Evolutionary conservation across 2,888 invertebrate species (phyloP).

Genomic region (Synanthedon tipuliformis): DNA sequence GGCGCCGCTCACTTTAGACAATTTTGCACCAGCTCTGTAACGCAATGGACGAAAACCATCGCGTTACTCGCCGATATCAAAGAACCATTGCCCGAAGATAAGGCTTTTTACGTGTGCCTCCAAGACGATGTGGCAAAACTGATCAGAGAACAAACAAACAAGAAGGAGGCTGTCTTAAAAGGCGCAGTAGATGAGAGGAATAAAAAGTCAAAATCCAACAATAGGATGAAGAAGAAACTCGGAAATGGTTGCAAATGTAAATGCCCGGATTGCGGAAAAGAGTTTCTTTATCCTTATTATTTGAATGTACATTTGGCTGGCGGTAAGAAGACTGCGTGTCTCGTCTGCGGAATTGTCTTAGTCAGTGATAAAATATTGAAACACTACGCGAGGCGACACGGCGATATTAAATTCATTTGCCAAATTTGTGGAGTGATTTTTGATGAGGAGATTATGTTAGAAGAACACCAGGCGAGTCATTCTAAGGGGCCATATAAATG

Average conservation of each 20-base stretch:
- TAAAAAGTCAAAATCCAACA: slow-evolving; percentile 3
- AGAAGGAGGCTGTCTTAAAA: slow-evolving; percentile 15
- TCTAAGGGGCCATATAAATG: slow-evolving; percentile 20
- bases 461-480: slow-evolving; percentile 24
- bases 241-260: slow-evolving; percentile 6
- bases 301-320: slow-evolving; percentile 39
- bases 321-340: slow-evolving; percentile 30
- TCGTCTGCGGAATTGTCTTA: slow-evolving; percentile 25
- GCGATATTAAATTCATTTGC: slow-evolving; percentile 19
- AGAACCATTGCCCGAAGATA: slow-evolving; percentile 18
- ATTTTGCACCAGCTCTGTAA: slow-evolving; percentile 28
- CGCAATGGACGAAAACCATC: slow-evolving; percentile 30
- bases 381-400: slow-evolving; percentile 30
- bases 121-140: slow-evolving; percentile 16
- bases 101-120: slow-evolving; percentile 30
- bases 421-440: slow-evolving; percentile 31
- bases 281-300: slow-evolving; percentile 20
- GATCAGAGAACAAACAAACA: slow-evolving; percentile 19
- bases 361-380: slow-evolving; percentile 23
- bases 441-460: slow-evolving; percentile 10
- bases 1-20: slow-evolving; percentile 31
- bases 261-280: slow-evolving; percentile 37
- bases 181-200: slow-evolving; percentile 6
- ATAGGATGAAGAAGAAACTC: slow-evolving; percentile 3
- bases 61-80: slow-evolving; percentile 17